Evolutionary conservation across 2,888 invertebrate genomes (phyloP).

Genomic region (Marronus borbonicus): DNA sequence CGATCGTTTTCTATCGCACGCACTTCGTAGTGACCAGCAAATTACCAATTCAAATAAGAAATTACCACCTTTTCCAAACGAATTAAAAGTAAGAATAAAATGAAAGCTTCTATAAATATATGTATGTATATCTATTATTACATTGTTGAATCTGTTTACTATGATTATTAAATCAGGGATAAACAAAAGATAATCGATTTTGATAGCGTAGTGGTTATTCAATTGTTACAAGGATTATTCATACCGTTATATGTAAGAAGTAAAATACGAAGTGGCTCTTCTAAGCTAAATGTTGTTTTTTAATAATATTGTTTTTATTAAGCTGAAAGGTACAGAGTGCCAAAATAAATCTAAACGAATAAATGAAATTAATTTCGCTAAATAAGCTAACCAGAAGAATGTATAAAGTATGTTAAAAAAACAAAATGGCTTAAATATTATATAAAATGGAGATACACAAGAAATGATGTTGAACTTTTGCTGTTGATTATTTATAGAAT

Average conservation of each 20-base stretch:
- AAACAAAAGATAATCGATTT: conserved; percentile 50
- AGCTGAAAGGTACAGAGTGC: conserved; percentile 49
- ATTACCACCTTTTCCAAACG: conserved; percentile 18
- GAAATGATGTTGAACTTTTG: too few species aligned
- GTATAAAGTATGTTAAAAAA: too few species aligned
- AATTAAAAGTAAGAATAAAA: background rate
- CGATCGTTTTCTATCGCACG: too few species aligned
- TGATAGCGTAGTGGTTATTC: conserved; percentile 36
- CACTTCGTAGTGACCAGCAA: too few species aligned
- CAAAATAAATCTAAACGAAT: conserved; percentile 31
- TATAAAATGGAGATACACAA: too few species aligned
- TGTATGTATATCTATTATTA: conserved; percentile 15
- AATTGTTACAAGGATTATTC: conserved; percentile 38
- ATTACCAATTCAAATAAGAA: background rate
- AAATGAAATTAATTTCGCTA: too few species aligned
- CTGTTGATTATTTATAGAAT: conserved; percentile 49
- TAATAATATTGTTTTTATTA: conserved; percentile 9
- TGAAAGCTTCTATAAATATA: background rate
- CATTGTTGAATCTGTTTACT: conserved; percentile 46
- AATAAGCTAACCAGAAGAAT: too few species aligned
- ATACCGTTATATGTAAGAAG: background rate
- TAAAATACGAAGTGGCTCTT: conserved; percentile 16
- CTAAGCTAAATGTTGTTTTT: conserved; percentile 26
- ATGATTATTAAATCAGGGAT: conserved; percentile 51
- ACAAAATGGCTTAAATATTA: too few species aligned